Conservation (phyloP, 2,888 invertebrate genomes). For the Coelogynopora nodosa region DNA sequence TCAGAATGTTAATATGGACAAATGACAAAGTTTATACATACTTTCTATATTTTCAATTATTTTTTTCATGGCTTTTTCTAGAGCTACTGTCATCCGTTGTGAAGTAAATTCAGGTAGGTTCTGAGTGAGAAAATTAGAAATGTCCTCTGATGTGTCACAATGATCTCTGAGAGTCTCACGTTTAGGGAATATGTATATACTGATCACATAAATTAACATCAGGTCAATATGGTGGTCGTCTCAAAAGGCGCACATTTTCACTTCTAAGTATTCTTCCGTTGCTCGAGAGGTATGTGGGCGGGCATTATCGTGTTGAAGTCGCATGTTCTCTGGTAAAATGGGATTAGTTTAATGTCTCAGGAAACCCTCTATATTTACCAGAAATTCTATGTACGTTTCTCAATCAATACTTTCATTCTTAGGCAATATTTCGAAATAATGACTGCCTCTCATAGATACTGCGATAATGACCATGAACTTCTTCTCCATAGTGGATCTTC, state of each 20-base stretch:
- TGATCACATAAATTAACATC: not conserved
- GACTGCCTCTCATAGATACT: not conserved
- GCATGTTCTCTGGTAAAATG: not conserved
- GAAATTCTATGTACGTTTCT: not conserved
- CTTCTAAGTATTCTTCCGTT: not conserved
- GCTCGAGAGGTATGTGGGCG: not conserved
- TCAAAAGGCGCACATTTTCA: not conserved
- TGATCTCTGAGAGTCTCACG: not conserved
- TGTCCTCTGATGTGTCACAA: not conserved
- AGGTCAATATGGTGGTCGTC: not conserved
- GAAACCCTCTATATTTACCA: not conserved
- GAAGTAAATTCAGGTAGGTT: not conserved
- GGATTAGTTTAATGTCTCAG: not conserved
- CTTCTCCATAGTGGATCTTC: not conserved
- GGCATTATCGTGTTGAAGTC: not conserved
- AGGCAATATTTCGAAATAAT: not conserved
- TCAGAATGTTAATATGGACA: not conserved
- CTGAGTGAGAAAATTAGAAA: not conserved
- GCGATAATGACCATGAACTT: not conserved
- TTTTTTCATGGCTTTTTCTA: not conserved
- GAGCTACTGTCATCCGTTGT: not conserved
- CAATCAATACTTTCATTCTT: not conserved
- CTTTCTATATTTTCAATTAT: not conserved
- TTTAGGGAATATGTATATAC: slow-evolving; percentile 3
- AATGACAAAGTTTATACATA: not conserved